Base-by-base conservation (phyloP, 1,140 invertebrate species). In the Anoplolepis gracilipes region DNA sequence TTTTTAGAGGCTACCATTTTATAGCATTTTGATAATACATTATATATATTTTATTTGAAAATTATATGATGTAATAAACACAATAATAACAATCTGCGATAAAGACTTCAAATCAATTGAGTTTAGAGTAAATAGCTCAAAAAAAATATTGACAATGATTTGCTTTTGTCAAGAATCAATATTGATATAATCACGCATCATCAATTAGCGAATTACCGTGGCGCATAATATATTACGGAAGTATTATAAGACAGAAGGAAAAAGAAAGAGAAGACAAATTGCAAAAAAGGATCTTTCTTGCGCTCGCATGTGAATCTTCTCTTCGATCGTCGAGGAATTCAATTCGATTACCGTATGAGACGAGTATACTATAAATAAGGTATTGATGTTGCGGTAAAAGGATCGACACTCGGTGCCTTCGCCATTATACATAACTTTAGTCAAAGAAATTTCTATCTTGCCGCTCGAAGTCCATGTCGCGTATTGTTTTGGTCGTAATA, bases 281-380 rank as follows among this genome's bases (percentile, higher is more conserved):
- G 16, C n/a, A 13, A 33, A 36, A 13, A n/a, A 39, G 5, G 7
- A 28, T 13, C 49, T 55, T 69, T 79, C 22, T 69, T 53, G 22
- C 8, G 22, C 22, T 79, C 46, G 64, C 33, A 49, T 65, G 49
- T 70, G 33, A 39, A 36, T 81, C 62, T 28, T 39, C 22, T 28
- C 42, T 53, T 69, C 61, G 61, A 62, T 65, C 42, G 61, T 22
- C 33, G 62, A 53, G 77, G 33, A 81, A 81, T 81, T 81, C 33
- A 78, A 13, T 33, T 49, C 61, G 77, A 55, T 53, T 77, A 77
- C 33, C 30, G 46, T 22, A 22, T 33, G 46, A 49, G 46, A 39
- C 49, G 16, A 8, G 33, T 22, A 55, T 33, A n/a, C 36, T 19
- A 65, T 81, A 84, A 87, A 87, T 88, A 72, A 87, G 8, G 13